These are phyloP conservation scores for Metalampra italica DNA, from an alignment of 2,888 invertebrate species.

Conservation along the genomic window DNA sequence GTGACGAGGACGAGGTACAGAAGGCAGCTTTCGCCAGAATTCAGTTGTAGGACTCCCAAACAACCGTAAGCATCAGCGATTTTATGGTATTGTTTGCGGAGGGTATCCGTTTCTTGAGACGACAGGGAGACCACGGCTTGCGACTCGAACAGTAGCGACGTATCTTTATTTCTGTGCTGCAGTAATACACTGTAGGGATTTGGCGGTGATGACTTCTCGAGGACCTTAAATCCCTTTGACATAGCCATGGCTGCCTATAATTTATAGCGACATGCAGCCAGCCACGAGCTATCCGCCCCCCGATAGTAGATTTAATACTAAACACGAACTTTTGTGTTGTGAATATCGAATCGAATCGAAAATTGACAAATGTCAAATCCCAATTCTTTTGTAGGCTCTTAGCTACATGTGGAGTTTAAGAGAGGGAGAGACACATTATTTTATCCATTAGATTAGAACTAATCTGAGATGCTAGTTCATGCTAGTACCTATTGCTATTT, in stretches of 20 bases:
- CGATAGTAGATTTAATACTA: conserved; percentile 1
- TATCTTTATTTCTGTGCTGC: conserved; percentile 92
- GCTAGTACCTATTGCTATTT: too few relatives aligned
- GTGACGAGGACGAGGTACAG: conserved; percentile 95
- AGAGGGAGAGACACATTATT: too few relatives aligned
- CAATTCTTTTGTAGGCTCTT: too few relatives aligned
- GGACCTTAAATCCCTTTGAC: conserved; percentile 94
- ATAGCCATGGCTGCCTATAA: conserved; percentile 85
- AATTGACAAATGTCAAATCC: not conserved
- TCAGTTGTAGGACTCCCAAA: conserved; percentile 93
- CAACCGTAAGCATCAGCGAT: conserved; percentile 97
- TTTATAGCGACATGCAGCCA: conserved; percentile 30
- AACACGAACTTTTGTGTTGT: not conserved
- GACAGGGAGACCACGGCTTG: conserved; percentile 94
- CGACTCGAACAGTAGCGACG: conserved; percentile 94
- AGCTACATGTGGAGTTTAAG: too few relatives aligned
- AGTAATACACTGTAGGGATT: conserved; percentile 93
- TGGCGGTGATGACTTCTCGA: conserved; percentile 91
- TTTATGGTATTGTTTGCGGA: conserved; percentile 93
- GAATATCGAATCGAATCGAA: conserved; percentile 5
- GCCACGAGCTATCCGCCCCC: conserved; percentile 56
- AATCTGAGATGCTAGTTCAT: too few relatives aligned
- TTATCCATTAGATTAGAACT: too few relatives aligned
- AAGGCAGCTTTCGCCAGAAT: conserved; percentile 89
- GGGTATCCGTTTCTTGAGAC: conserved; percentile 91